Evolutionary conservation across 2,797 vertebrate species (phyloP).

Genomic region (Uromys caudimaculatus): DNA sequence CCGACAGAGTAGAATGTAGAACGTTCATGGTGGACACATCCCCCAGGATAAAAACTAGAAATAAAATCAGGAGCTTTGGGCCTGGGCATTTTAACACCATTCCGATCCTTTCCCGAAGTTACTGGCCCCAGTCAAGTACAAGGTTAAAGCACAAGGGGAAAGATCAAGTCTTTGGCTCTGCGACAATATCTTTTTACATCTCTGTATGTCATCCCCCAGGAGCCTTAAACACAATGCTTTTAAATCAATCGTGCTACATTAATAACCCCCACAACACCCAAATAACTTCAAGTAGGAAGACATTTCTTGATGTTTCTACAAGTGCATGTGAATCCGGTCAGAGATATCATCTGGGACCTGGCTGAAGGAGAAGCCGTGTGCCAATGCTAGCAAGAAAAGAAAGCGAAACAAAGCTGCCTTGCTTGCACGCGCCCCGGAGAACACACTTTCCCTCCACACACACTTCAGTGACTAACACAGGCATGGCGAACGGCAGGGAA

Average conservation of each 20-base stretch:
- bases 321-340: neutral
- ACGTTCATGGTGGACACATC: neutral
- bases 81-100: neutral
- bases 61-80: neutral
- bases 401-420: neutral
- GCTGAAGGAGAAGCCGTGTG: too few species aligned
- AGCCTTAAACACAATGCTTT: neutral
- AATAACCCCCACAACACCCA: neutral
- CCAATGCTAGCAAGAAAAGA: neutral
- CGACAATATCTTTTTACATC: neutral
- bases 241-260: neutral
- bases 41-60: neutral
- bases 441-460: too few species aligned
- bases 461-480: neutral
- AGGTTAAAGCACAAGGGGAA: neutral
- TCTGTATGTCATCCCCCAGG: neutral
- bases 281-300: neutral
- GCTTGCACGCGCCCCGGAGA: neutral
- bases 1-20: neutral
- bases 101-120: slow-evolving; percentile 1
- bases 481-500: neutral
- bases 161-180: neutral
- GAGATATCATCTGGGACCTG: neutral
- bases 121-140: neutral
- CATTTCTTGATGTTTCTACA: neutral